Conservation (phyloP, 2,113 vertebrate genomes). For the Eleginops maclovinus region DNA sequence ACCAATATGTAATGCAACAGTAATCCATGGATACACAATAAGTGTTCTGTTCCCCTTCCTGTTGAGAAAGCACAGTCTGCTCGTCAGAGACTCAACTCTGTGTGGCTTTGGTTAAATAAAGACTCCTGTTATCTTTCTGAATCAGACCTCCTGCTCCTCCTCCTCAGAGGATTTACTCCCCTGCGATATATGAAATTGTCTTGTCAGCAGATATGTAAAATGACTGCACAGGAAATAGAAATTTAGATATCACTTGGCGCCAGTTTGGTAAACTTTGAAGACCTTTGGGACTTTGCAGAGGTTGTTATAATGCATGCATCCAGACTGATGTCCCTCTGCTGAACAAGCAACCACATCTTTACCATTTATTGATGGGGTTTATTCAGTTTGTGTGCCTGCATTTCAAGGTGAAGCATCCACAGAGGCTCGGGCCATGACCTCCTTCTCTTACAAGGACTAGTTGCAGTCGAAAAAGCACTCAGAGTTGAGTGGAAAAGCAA, state of each 20-base stretch:
- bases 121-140: background rate
- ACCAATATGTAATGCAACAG: background rate
- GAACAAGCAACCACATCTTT: background rate
- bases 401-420: constrained; percentile 22
- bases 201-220: background rate
- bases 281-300: background rate
- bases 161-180: constrained; percentile 8
- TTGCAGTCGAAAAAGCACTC: constrained; percentile 10
- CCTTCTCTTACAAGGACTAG: background rate
- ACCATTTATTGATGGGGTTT: background rate
- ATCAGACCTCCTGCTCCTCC: background rate
- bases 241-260: background rate
- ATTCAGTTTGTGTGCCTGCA: background rate
- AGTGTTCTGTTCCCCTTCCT: background rate
- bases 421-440: background rate
- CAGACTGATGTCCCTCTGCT: too few species aligned
- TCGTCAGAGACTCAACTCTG: too few species aligned
- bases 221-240: background rate
- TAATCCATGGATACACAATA: background rate
- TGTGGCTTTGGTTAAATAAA: background rate
- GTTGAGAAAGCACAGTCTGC: too few species aligned
- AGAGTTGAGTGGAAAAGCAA: constrained; percentile 11
- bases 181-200: background rate
- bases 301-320: too few species aligned
- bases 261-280: background rate